Base-by-base conservation (phyloP, 2,113 vertebrate genomes). In the Mobula hypostoma region DNA sequence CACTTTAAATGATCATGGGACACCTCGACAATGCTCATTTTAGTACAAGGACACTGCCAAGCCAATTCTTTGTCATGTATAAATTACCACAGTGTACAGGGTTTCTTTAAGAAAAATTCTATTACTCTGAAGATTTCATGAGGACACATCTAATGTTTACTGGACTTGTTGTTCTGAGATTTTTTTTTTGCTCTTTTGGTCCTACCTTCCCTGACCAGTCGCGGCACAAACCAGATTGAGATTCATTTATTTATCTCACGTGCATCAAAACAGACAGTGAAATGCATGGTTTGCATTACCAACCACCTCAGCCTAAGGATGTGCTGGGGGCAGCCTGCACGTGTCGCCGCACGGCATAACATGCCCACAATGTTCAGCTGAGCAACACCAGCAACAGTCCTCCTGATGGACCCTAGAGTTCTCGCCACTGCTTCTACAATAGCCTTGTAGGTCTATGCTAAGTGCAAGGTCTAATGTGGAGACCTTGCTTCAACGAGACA, bases 101-200 rank as follows among this genome's bases (percentile, higher is more conserved):
- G 32, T 32, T 74, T 36, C 90, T 74, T 70, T 40, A 5, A 72
- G 70, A 93, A 93, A 72, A 93, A 93, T 93, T 93, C 68, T 74
- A 74, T 93, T 93, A 9, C 24, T 24, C 68, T 93, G 68, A 21
- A 74, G 21, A 29, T 74, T 93, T 74, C 68, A 93, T 2, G 68
- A 14, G 29, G 29, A 7, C 14, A 6, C 6, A 29, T 88, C 58
- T 61, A 66, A 17, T 27, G 63, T 29, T 93, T 48, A 70, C 21
- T 9, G 8, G 3, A 9, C n/a, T 40, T 15, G 14, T 82, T 4
- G 8, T 40, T 15, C 32, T 32, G 36, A 36, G n/a, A 82, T 11
- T 82, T 40, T 40, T 40, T 40, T 92, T 70, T 48, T 24, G 66
- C 68, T 40, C 24, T 19, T 92, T 70, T 48, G 9, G 66, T 36